These are phyloP conservation scores for Forbesichthys papilliferus DNA, from an alignment of 2,113 vertebrate species.

Conservation along the genomic window DNA sequence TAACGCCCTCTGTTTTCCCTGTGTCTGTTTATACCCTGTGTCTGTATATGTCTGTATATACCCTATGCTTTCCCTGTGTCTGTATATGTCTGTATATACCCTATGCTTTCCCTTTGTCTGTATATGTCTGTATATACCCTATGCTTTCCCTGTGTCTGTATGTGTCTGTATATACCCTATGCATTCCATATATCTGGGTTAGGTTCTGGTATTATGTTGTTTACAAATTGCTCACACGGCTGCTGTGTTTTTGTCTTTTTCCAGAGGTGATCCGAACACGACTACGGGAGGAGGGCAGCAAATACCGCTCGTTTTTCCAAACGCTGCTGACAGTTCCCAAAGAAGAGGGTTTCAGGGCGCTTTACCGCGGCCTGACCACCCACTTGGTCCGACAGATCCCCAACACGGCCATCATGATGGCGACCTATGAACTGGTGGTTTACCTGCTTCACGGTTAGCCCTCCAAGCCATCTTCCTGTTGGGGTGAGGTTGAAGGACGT, in stretches of 20 bases:
- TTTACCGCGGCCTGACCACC: conserved; percentile 95
- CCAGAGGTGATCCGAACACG: conserved; percentile 97
- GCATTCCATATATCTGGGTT: no score
- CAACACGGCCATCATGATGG: conserved; percentile 99
- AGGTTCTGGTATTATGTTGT: not conserved
- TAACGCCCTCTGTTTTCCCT: no score
- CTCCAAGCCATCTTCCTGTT: conserved; percentile 18
- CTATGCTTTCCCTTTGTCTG: no score
- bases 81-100: no score
- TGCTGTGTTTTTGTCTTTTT: conserved; percentile 1
- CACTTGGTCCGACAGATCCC: conserved; percentile 97
- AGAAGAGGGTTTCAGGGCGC: conserved; percentile 93
- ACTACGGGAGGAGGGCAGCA: conserved; percentile 97
- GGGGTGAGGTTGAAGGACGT: not conserved
- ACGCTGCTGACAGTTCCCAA: conserved; percentile 86
- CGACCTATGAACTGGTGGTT: conserved; percentile 96
- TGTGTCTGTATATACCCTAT: no score
- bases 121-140: no score
- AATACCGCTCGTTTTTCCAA: conserved; percentile 95
- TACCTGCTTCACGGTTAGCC: conserved; percentile 90
- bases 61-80: no score
- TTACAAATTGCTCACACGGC: not conserved
- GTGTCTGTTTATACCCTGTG: no score
- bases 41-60: no score
- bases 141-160: no score